Percentiles rank a stretch among this genome's conserved stretches.
phyloP scores from a whole-genome alignment of 2,888 invertebrate species.

The Tachina fera region DNA sequence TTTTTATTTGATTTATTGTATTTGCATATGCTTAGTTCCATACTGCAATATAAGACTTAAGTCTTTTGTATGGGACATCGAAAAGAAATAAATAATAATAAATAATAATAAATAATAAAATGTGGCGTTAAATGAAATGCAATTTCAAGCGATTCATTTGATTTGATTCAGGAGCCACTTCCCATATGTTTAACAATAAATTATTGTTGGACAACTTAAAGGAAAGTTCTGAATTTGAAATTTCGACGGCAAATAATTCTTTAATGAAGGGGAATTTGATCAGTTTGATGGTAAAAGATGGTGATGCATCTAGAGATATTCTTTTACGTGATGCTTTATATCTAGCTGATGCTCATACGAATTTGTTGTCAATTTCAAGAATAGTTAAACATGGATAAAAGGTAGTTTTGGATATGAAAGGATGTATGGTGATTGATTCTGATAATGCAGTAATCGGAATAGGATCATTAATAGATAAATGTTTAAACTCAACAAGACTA shows the following conservation, averaged over 20 bases:
- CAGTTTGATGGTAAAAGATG: background rate
- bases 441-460: background rate
- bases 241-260: background rate
- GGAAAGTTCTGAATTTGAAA: too few relatives aligned
- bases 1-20: too few relatives aligned
- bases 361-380: constrained; percentile 4
- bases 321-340: constrained; percentile 7
- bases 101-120: too few relatives aligned
- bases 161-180: constrained; percentile 18
- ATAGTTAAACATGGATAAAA: constrained; percentile 10
- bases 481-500: background rate
- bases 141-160: constrained; percentile 13
- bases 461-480: background rate
- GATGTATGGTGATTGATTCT: background rate
- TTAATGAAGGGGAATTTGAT: constrained; percentile 4
- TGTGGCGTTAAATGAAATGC: too few relatives aligned
- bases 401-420: background rate
- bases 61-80: too few relatives aligned
- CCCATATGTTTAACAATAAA: background rate
- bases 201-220: constrained; percentile 7
- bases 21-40: too few relatives aligned
- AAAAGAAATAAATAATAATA: too few relatives aligned
- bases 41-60: too few relatives aligned
- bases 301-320: background rate
- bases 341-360: background rate